phyloP scores from a whole-genome alignment of 2,113 vertebrate genomes.

The Burhinus oedicnemus region DNA sequence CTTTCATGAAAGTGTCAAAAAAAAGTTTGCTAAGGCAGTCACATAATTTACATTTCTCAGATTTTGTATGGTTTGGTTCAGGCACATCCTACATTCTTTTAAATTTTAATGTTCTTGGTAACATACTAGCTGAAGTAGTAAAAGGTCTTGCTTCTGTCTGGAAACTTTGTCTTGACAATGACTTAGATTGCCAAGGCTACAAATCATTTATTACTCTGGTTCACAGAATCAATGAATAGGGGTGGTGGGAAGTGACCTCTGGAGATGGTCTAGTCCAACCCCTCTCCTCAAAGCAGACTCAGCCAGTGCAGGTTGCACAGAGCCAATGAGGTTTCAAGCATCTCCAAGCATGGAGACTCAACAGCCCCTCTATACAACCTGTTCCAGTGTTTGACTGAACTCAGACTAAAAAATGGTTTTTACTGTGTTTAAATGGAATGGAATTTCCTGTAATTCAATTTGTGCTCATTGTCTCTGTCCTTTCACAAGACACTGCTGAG shows the following conservation, averaged over 20 bases:
- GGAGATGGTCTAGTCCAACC: neutral
- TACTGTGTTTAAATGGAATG: neutral
- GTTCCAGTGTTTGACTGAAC: neutral
- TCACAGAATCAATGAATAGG: neutral
- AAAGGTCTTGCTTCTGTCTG: neutral
- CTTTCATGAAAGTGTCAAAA: neutral
- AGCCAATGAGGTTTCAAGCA: neutral
- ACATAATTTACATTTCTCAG: conserved; percentile 31
- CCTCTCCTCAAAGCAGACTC: neutral
- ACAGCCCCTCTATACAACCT: accelerated
- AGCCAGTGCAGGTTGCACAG: neutral
- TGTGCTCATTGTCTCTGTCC: neutral
- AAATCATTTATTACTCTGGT: neutral
- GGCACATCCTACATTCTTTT: conserved; percentile 24
- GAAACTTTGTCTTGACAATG: neutral
- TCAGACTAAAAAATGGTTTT: neutral
- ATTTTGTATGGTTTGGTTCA: conserved; percentile 13
- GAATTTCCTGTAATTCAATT: neutral
- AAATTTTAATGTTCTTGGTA: neutral
- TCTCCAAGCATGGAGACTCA: neutral
- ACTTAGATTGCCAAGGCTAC: neutral
- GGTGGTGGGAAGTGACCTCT: neutral
- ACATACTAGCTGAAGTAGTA: neutral
- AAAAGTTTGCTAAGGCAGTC: neutral
- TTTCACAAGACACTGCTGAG: accelerated